Base-by-base conservation (phyloP, 2,113 vertebrate genomes). In the Numida meleagris region DNA sequence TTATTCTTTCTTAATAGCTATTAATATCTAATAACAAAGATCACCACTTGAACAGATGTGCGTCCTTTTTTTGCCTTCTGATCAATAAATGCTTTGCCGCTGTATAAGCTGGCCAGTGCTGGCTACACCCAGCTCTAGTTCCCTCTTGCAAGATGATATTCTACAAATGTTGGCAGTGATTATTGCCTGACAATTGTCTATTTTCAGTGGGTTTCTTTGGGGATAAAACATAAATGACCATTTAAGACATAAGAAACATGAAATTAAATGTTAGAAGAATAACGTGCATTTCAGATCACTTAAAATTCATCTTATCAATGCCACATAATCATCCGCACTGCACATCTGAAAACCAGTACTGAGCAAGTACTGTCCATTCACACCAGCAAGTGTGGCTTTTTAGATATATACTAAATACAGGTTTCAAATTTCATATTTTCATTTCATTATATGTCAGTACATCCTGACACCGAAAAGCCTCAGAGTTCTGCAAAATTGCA, bases 321-420 rank as follows among this genome's bases (percentile, higher is more conserved):
- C 1, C 48, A 24, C 8, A 45, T 29, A 17, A 18, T 3, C 27
- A 71, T 2, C 18, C 29, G 19, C 13, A 21, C 0, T 4, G 21
- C 25, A 23, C 9, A 25, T 9, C 3, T 14, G 66, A 42, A 85
- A 86, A 23, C 3, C 18, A 48, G 18, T 43, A 70, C 2, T 3
- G 0, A 43, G 9, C 12, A 61, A 34, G 15, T 14, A 36, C 3
- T 40, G 33, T 14, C 46, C 15, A 46, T 14, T 19, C 65, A 34
- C 62, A 42, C 14, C 9, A 73, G 12, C 6, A 67, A 8, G 3
- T 17, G 10, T 8, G 4, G 14, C 2, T 57, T 38, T 34, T 27
- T 9, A 55, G 14, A 40, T 40, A 21, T 24, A 21, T 13, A 73
- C 75, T 43, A 57, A 71, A 31, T 3, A 9, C 3, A 23, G 3